Conservation (phyloP, 2,797 vertebrate species). For the Acanthiza pusilla region DNA sequence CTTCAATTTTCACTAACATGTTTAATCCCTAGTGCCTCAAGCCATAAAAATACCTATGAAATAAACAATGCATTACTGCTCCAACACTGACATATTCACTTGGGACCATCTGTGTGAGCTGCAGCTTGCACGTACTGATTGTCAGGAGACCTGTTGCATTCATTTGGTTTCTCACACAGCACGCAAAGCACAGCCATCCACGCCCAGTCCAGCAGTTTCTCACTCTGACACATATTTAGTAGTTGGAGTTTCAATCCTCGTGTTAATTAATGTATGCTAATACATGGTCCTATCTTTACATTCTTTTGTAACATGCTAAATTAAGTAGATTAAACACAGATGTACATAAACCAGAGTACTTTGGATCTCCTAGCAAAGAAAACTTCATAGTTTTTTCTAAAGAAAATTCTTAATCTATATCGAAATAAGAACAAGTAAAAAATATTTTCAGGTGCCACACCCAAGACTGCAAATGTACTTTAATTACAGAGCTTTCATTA, state of each 20-base stretch:
- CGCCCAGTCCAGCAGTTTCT: background rate
- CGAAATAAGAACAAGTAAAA: background rate
- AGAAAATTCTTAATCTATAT: background rate
- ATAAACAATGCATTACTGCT: background rate
- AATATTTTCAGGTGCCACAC: background rate
- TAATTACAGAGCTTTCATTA: background rate
- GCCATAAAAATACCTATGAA: background rate
- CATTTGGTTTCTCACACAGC: background rate
- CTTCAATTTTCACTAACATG: background rate
- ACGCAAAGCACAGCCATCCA: background rate
- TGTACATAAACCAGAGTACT: background rate
- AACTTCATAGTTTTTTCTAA: background rate
- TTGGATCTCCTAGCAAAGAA: background rate
- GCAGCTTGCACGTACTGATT: background rate
- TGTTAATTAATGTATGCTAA: background rate
- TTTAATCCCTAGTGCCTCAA: background rate
- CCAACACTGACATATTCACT: background rate
- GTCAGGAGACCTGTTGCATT: background rate
- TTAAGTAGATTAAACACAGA: background rate
- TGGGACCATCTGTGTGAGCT: background rate
- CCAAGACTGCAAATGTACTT: background rate
- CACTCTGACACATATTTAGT: background rate
- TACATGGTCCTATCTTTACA: background rate
- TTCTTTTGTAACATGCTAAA: background rate
- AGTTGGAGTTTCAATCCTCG: background rate